Conservation (phyloP, 2,113 vertebrate species). For the Pionites leucogaster region DNA sequence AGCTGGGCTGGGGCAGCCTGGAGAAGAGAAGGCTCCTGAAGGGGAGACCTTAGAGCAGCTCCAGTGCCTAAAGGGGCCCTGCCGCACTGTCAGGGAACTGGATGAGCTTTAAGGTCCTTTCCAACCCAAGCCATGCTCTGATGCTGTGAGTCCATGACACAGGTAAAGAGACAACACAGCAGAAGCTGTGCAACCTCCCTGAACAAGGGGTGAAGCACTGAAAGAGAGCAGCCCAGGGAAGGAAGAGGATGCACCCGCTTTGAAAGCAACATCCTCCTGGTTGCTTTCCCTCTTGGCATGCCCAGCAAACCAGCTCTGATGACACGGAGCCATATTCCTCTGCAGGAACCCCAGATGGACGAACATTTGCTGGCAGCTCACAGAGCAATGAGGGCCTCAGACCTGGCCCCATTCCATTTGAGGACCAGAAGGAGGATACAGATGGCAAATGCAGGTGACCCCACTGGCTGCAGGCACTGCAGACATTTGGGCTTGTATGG, state of each 20-base stretch:
- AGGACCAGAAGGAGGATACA: not conserved
- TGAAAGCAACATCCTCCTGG: not conserved
- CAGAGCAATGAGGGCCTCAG: not conserved
- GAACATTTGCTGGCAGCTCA: not conserved
- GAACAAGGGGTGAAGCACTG: accelerated
- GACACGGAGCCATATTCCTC: not conserved
- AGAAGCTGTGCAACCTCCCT: not conserved
- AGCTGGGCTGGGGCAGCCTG: not conserved
- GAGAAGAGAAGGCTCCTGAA: not conserved
- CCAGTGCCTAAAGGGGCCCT: not conserved
- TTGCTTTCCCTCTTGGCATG: not conserved
- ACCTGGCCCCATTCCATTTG: not conserved
- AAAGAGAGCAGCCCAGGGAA: not conserved
- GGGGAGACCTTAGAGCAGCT: not conserved
- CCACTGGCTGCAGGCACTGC: not conserved
- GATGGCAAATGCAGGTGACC: not conserved
- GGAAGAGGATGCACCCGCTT: not conserved
- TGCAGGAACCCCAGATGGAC: not conserved
- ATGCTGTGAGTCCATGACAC: not conserved
- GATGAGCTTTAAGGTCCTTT: not conserved
- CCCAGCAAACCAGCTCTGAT: not conserved
- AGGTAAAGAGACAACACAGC: not conserved
- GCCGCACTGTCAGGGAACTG: not conserved
- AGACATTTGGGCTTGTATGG: not conserved
- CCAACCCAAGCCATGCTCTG: not conserved